Base-by-base conservation (phyloP, 2,113 vertebrate genomes). In the Gallinago paraguaiae region DNA sequence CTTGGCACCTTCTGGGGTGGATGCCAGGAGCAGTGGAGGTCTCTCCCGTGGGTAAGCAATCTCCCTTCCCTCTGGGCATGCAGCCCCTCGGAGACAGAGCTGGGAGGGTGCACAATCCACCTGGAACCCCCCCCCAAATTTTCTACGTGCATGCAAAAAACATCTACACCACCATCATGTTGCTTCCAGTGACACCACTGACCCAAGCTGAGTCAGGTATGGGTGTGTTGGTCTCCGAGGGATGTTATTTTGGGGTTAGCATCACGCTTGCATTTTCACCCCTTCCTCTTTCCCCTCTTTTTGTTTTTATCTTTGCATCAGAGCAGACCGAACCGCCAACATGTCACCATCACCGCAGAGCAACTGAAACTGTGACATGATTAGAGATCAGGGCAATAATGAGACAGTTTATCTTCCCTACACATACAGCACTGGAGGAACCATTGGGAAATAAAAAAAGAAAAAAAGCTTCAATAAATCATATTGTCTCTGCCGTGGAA, bases 131-230 rank as follows among this genome's bases (percentile, higher is more conserved):
- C 39, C 5, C 39, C 41, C 24, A 17, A 1, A 46, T 87, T 75
- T 22, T 33, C 37, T 9, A 0, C 0, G 0, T 14, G 17, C 9
- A 1, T 1, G 4, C 8, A 27, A 31, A 3, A 9, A 41, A 41
- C 64, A 9, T 20, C 77, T 48, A 39, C 30, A 6, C 10, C 6
- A 10, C 45, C 68, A n/a, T 17, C 17, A 1, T 7, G 0, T 1
- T 2, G 8, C 30, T 18, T 43, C 60, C 45, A 48, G 69, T 0
- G 72, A 18, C 60, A 33, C 14, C 7, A 4, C 37, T 18, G 57
- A 35, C 50, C 16, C 2, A 1, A 22, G 60, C 45, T 60, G 33
- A 57, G 37, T 7, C n/a, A 8, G 1, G 0, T 22, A 16, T 6
- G 20, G 11, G 22, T 1, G 7, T 9, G 39, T 3, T 59, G 39